Conservation (phyloP, 2,888 invertebrate species). For the Watsonalla cultraria region DNA sequence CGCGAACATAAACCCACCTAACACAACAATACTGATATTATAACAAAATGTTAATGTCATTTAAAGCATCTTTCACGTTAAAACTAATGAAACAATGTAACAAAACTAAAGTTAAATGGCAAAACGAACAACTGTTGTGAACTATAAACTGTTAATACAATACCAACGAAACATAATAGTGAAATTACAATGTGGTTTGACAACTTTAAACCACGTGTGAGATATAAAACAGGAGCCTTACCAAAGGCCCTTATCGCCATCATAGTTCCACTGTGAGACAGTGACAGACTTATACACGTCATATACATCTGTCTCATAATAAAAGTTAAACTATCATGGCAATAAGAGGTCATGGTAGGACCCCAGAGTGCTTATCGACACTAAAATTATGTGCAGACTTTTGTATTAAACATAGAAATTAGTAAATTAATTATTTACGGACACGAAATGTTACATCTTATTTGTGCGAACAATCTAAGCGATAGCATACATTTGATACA, state of each 20-base stretch:
- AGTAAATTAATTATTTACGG: slow-evolving; percentile 6
- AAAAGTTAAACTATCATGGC: too few species aligned
- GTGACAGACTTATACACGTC: too few species aligned
- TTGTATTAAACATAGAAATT: slow-evolving; percentile 8
- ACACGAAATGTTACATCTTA: not conserved
- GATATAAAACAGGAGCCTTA: not conserved
- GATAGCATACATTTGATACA: not conserved
- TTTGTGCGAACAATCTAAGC: not conserved
- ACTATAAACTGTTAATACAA: slow-evolving; percentile 24
- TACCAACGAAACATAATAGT: slow-evolving; percentile 11
- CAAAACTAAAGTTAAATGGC: slow-evolving; percentile 56
- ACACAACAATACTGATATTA: slow-evolving; percentile 63
- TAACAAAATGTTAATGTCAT: slow-evolving; percentile 59
- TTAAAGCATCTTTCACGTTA: slow-evolving; percentile 67
- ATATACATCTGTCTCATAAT: too few species aligned
- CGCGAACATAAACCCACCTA: slow-evolving; percentile 45
- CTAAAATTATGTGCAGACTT: slow-evolving; percentile 20
- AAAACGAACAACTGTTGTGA: slow-evolving; percentile 38
- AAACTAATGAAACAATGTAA: slow-evolving; percentile 64
- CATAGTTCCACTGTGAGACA: too few species aligned
- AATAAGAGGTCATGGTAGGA: too few species aligned
- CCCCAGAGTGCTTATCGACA: slow-evolving; percentile 10
- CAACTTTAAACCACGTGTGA: slow-evolving; percentile 6
- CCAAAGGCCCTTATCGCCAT: too few species aligned
- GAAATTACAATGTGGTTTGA: slow-evolving; percentile 4